Evolutionary conservation across 1,140 invertebrate genomes (phyloP).

Genomic region (Reticulitermes speratus): DNA sequence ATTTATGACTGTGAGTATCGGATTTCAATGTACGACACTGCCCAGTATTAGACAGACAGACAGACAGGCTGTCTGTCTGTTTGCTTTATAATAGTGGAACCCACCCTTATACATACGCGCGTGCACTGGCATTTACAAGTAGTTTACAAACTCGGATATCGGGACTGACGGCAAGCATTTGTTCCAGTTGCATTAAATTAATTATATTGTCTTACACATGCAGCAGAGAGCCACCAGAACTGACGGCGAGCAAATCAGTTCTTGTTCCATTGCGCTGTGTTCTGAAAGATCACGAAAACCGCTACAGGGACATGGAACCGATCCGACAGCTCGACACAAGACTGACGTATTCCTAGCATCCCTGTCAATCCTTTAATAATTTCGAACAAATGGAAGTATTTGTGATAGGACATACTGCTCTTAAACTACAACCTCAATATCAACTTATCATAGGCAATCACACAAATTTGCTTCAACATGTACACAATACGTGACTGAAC

Average conservation of each 20-base stretch:
- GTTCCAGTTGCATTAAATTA: conserved; percentile 17
- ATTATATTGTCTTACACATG: conserved; percentile 10
- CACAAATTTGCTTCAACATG: too few species aligned
- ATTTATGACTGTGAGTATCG: not conserved
- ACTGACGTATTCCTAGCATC: too few species aligned
- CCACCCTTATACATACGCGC: not conserved
- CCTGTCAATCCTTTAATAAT: too few species aligned
- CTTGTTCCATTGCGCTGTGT: not conserved
- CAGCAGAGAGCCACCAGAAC: not conserved
- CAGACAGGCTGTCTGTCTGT: not conserved
- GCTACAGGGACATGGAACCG: not conserved
- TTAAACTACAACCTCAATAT: too few species aligned
- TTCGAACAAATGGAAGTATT: too few species aligned
- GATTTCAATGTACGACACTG: not conserved
- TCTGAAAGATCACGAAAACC: not conserved
- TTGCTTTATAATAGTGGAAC: not conserved
- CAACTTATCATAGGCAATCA: too few species aligned
- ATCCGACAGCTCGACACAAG: too few species aligned
- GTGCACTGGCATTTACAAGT: conserved; percentile 9
- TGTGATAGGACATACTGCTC: too few species aligned
- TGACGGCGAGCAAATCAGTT: not conserved
- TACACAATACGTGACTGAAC: too few species aligned
- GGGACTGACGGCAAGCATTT: not conserved
- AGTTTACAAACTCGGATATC: not conserved
- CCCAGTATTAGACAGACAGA: not conserved